Base-by-base conservation (phyloP, 2,888 invertebrate genomes). In the Apantesis nais region DNA sequence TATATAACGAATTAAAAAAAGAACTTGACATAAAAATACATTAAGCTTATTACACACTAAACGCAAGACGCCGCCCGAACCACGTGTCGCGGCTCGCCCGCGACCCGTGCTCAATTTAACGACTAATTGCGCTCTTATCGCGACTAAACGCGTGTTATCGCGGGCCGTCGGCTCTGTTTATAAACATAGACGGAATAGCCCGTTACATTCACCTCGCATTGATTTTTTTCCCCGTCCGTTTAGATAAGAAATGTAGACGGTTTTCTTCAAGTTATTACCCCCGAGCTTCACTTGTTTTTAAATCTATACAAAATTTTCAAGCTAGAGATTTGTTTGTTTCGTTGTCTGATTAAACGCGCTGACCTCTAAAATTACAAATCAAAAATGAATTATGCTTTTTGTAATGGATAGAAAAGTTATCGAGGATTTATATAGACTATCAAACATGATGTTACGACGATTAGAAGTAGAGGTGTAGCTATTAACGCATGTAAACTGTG, bases 121-220 rank as follows among this genome's bases (percentile, higher is more conserved):
- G 71, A 79, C 78, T 82, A 83, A 80, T 82, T 77, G 76, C 78
- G 37, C 66, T 73, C 75, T 84, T 85, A 85, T 85, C 84, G 83
- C 75, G 67, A 16, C 74, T 74, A 74, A 78, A 78, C 80, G 78
- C 82, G 70, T 65, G 75, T 75, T 80, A 78, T 79, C 80, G 79
- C 78, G 74, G 74, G 29, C 68, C 68, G 67, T 25, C 78, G 73
- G 62, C 60, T 66, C 34, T 85, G 85, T 85, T 85, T 85, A 83
- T 79, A 85, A 85, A 86, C 81, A 85, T 58, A 76, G 77, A 77
- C 78, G 70, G 77, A 81, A 81, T 72, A 73, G 65, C 68, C 81
- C 83, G 80, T 81, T 84, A 85, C 73, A 80, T 78, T 78, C 79
- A 78, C 79, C 76, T 74, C 73, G 25, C 67, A 70, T 83, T 74